phyloP scores from a whole-genome alignment of 2,888 invertebrate species.

The Lottia gigantea region DNA sequence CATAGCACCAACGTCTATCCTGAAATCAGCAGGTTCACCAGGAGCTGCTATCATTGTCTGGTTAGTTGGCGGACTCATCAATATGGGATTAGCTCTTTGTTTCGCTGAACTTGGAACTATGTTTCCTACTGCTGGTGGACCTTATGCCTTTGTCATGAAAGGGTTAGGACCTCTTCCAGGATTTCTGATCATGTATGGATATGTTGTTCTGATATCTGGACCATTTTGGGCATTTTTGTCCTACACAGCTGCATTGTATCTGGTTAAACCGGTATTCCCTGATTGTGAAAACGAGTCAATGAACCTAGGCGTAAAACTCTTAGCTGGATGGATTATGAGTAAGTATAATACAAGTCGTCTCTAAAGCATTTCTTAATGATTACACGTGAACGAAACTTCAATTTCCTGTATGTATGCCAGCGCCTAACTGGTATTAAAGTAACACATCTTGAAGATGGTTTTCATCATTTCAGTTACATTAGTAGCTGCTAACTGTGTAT shows the following conservation, averaged over 20 bases:
- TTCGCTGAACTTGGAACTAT: slow-evolving; percentile 86
- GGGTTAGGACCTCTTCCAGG: slow-evolving; percentile 70
- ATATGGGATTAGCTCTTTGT: slow-evolving; percentile 72
- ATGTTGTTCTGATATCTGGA: slow-evolving; percentile 59
- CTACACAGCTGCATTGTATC: slow-evolving; percentile 68
- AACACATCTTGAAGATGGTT: no score
- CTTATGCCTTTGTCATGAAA: slow-evolving; percentile 76
- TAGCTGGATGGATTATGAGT: slow-evolving; percentile 57
- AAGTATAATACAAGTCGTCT: no score
- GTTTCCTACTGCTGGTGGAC: slow-evolving; percentile 83
- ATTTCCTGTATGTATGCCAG: no score
- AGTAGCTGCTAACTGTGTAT: slow-evolving; percentile 55
- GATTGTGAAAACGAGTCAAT: slow-evolving; percentile 45
- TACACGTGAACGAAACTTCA: no score
- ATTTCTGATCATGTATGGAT: slow-evolving; percentile 73
- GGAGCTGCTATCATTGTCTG: slow-evolving; percentile 95
- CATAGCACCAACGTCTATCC: slow-evolving; percentile 95
- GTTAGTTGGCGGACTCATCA: slow-evolving; percentile 90
- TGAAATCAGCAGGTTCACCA: slow-evolving; percentile 86
- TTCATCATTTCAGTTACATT: slow-evolving; percentile 49
- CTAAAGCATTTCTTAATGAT: no score
- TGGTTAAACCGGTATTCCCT: slow-evolving; percentile 53
- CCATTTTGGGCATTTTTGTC: slow-evolving; percentile 68
- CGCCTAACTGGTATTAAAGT: no score
- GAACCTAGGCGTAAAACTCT: slow-evolving; percentile 43